A percentile compares a stretch with the other conserved stretches of the same genome.
phyloP scores from a whole-genome alignment of 2,113 vertebrate species.

The Polypterus senegalus region DNA sequence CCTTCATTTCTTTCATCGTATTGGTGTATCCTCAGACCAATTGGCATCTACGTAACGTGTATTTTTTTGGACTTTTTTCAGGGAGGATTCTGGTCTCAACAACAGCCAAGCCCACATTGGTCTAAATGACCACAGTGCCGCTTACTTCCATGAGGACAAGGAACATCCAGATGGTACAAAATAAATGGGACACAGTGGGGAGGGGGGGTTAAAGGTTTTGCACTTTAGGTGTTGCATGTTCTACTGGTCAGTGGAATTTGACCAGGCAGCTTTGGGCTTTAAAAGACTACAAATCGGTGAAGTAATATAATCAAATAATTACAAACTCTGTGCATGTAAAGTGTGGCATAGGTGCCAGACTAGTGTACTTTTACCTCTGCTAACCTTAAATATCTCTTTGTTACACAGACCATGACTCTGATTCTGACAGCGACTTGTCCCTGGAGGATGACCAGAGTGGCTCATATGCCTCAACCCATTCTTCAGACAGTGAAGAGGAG shows the following conservation, averaged over 20 bases:
- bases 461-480: conserved; percentile 78
- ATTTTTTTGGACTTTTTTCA: conserved; percentile 27
- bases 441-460: conserved; percentile 79
- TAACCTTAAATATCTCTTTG: conserved; percentile 7
- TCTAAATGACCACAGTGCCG: conserved; percentile 49
- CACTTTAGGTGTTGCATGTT: too few relatives aligned
- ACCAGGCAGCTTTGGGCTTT: too few relatives aligned
- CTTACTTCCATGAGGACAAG: conserved; percentile 56
- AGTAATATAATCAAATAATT: too few relatives aligned
- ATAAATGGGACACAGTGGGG: not conserved
- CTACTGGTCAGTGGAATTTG: too few relatives aligned
- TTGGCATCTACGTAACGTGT: too few relatives aligned
- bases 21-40: too few relatives aligned
- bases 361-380: not conserved
- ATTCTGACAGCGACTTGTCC: conserved; percentile 84
- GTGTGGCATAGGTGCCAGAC: not conserved
- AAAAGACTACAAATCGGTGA: too few relatives aligned
- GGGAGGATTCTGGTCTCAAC: conserved; percentile 64
- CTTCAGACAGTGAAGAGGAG: conserved; percentile 81
- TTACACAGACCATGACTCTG: conserved; percentile 60
- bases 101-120: conserved; percentile 57
- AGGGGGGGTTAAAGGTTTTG: too few relatives aligned
- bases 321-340: too few relatives aligned
- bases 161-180: conserved; percentile 50
- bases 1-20: too few relatives aligned